Percentiles rank a stretch among this genome's conserved stretches.
Evolutionary conservation across 2,888 invertebrate genomes (phyloP).

Genomic region (Lithophane leautieri): DNA sequence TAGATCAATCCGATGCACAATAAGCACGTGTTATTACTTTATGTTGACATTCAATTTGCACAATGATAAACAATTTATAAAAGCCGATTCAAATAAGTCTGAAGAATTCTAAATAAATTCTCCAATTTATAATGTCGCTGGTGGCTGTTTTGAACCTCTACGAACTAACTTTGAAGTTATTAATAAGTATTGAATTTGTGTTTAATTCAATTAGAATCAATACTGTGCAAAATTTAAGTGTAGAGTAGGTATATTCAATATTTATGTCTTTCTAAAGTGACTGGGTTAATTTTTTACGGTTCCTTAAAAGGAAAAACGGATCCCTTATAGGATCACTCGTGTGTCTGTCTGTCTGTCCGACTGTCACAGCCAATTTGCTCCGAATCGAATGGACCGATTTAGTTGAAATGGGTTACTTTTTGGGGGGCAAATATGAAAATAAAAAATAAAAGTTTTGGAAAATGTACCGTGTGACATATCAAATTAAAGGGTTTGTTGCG

Average conservation of each 20-base stretch:
- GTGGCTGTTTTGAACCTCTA: background rate
- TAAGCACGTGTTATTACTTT: background rate
- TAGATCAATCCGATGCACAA: background rate
- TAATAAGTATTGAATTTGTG: background rate
- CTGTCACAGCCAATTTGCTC: no score
- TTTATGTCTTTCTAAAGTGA: background rate
- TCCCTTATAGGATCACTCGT: no score
- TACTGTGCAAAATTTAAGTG: background rate
- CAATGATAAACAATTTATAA: background rate
- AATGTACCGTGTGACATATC: no score
- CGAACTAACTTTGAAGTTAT: background rate
- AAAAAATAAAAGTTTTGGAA: no score
- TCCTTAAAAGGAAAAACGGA: no score
- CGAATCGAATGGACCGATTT: no score
- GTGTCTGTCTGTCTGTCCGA: no score
- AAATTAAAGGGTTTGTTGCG: no score
- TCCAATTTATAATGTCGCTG: background rate
- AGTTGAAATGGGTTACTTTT: no score
- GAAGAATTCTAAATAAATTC: background rate
- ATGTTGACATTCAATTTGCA: slow-evolving; percentile 4
- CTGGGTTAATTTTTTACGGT: no score
- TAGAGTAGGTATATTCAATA: background rate
- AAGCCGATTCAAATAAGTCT: background rate
- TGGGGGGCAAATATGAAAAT: no score
- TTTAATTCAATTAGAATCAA: background rate